These are phyloP conservation scores for Pelochelys cantorii DNA, from an alignment of 2,797 vertebrate genomes.

Conservation along the genomic window DNA sequence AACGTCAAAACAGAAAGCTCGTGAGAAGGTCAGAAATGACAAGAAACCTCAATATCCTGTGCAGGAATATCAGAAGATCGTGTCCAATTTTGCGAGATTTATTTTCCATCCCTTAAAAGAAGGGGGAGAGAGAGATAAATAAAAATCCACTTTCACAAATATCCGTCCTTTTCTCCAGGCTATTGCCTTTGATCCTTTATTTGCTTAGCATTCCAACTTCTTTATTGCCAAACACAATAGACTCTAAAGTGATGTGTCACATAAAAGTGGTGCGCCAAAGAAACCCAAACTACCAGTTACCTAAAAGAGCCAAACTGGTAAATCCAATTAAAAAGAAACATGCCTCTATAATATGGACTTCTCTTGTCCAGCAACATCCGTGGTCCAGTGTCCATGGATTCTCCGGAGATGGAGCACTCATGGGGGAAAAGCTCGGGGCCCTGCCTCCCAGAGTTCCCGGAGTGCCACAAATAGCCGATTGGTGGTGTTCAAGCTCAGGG, in stretches of 20 bases:
- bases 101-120: not conserved
- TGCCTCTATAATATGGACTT: not conserved
- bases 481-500: too few relatives aligned
- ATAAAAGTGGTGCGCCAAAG: not conserved
- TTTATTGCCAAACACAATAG: not conserved
- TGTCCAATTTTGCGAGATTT: not conserved
- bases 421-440: too few relatives aligned
- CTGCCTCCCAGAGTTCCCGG: too few relatives aligned
- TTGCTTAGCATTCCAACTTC: not conserved
- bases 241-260: not conserved
- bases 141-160: not conserved
- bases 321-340: not conserved
- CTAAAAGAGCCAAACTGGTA: not conserved
- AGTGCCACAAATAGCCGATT: too few relatives aligned
- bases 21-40: conserved; percentile 87
- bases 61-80: not conserved
- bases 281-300: not conserved
- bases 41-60: not conserved
- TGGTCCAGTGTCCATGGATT: too few relatives aligned
- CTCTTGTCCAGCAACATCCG: too few relatives aligned
- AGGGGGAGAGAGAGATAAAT: not conserved
- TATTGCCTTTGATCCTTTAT: not conserved
- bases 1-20: conserved; percentile 91
- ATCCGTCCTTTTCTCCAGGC: not conserved
- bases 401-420: too few relatives aligned